Evolutionary conservation across 2,888 invertebrate genomes (phyloP), one percentile per base, ranked within the genome.

Genomic region (Eupithecia subfuscata): DNA sequence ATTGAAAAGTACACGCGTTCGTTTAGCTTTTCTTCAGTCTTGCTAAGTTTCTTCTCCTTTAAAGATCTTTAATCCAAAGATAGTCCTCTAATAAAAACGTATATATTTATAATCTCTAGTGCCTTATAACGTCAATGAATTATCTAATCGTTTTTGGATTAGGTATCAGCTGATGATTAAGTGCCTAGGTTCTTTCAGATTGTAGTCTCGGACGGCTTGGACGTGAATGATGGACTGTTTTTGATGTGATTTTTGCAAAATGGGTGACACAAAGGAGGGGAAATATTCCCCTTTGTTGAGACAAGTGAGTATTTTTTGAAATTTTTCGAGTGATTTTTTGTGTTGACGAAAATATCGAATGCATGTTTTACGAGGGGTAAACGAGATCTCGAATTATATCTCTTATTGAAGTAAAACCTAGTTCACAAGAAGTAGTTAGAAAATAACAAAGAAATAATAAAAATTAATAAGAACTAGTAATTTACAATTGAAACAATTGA

Each of bases 221-320:
- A 65, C 69, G 71, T 56, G 43, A 60, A 68, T 34, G 56, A 76
- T 76, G 76, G 69, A 60, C 43, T 64, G 14, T 37, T 69, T 76
- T 76, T 78, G 70, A 78, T 60, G 76, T 75, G 64, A 34, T 75
- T 78, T 73, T 71, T 25, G 12, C 30, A 75, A 77, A 67, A 78
- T 78, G 78, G 69, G 67, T 60, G 77, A 76, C 37, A 45, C 34
- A 18, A 78, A 74, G 60, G 45, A 74, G 72, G 70, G 75, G 9
- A 69, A 65, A 8, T 75, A 73, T 43, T 63, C 75, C 60, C 77
- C 76, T 22, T 43, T 78, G 30, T 73, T 78, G 40, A 69, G 77
- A 77, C 77, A 77, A 77, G 77, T 77, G 52, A 77, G 77, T 77
- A n/a, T 11, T 65, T 56, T 37, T 30, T 16, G 7, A 22, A 9